Evolutionary conservation across 2,797 vertebrate genomes (phyloP).

Genomic region (Martes flavigula): DNA sequence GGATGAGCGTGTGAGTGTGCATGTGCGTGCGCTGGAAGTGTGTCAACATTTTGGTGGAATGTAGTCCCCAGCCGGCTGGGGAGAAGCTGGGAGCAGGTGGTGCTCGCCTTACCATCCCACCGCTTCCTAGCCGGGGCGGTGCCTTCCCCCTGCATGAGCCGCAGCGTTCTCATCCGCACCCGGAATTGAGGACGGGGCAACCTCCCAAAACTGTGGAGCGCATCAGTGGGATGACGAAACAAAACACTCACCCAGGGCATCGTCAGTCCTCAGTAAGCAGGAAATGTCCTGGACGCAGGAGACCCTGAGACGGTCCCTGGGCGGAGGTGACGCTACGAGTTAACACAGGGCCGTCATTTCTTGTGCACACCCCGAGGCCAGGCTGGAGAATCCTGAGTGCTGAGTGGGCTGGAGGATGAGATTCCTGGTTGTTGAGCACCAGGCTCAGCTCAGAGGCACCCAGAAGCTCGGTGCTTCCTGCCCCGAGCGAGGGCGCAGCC

Average conservation of each 20-base stretch:
- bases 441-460: neutral
- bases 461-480: neutral
- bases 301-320: neutral
- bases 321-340: neutral
- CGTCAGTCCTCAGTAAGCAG: neutral
- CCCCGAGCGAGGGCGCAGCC: neutral
- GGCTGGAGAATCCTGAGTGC: neutral
- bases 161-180: neutral
- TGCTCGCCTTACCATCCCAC: accelerated
- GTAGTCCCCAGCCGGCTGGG: neutral
- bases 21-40: neutral
- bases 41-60: neutral
- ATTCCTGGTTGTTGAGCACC: neutral
- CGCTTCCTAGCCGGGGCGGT: neutral
- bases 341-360: neutral
- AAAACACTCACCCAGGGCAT: neutral
- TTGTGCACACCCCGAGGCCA: neutral
- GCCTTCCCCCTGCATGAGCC: neutral
- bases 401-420: no score
- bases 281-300: neutral
- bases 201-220: neutral
- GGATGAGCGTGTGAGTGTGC: neutral
- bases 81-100: neutral
- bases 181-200: neutral
- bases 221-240: neutral